Base-by-base conservation (phyloP, 1,140 invertebrate species). In the Camponotus floridanus region DNA sequence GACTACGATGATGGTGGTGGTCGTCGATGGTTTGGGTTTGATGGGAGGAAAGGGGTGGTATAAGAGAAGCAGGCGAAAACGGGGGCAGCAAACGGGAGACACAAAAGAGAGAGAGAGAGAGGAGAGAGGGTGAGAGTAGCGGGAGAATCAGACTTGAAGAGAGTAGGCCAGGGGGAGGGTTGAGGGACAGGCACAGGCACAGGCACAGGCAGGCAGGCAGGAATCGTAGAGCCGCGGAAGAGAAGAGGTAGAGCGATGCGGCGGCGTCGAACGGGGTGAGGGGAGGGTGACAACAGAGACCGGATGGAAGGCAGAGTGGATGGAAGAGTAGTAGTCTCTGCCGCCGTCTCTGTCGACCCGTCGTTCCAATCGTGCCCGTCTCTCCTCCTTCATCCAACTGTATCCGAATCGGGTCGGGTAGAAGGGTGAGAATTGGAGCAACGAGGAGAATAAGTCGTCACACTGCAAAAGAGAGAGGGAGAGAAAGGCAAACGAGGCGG, bases 201-300 rank as follows among this genome's bases (percentile, higher is more conserved):
- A 81, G 70, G 42, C 55, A 86, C 55, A 86, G 68, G 76, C 86
- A 85, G 80, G 65, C 86, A 64, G 74, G 48, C 78, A 83, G 87
- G 76, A 89, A 88, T 76, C 88, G 88, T 89, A 55, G 78, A 89
- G 84, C 73, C 74, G 71, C 76, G 88, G 64, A 89, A 89, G 88
- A 88, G 87, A 89, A 89, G 88, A 85, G 86, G 76, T 79, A 79
- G 67, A 67, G 86, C 39, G 65, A 36, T 8, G 70, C 18, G 61
- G 83, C n/a, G 33, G 57, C 42, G 45, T 48, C 57, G 62, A 21
- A 39, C 76, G 74, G 78, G 78, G 55, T 71, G 80, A 73, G 61
- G 86, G 88, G 73, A 88, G 90, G 92, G 91, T 92, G 90, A 92
- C 91, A 93, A 93, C 91, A 92, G 91, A 86, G 88, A 85, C 84